phyloP scores from a whole-genome alignment of 2,797 vertebrate species.

The Chelmon rostratus region DNA sequence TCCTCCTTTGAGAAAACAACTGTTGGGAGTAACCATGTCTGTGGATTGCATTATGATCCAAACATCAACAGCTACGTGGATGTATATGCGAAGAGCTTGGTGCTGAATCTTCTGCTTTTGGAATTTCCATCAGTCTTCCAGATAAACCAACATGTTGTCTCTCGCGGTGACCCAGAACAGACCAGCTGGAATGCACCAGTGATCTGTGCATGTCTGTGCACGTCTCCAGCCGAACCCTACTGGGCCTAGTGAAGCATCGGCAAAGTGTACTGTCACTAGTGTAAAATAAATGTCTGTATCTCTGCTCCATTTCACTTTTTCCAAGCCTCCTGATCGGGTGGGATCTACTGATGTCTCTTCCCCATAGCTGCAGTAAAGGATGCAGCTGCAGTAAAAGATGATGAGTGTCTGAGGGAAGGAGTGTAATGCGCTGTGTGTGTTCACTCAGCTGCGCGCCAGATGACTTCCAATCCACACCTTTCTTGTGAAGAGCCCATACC shows the following conservation, averaged over 20 bases:
- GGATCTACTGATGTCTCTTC: slow-evolving; percentile 15
- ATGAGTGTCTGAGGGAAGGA: slow-evolving; percentile 35
- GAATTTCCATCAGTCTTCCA: slow-evolving; percentile 35
- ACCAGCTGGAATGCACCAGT: slow-evolving; percentile 47
- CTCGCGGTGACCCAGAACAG: slow-evolving; percentile 36
- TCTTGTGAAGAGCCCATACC: not conserved
- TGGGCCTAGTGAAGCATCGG: slow-evolving; percentile 49
- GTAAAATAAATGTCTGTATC: slow-evolving; percentile 60
- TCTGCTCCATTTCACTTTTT: slow-evolving; percentile 61
- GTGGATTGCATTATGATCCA: slow-evolving; percentile 10
- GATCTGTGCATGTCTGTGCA: slow-evolving; percentile 28
- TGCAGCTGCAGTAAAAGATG: slow-evolving; percentile 47
- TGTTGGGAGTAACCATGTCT: not conserved
- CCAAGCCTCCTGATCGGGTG: slow-evolving; percentile 34
- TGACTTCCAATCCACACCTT: slow-evolving; percentile 49
- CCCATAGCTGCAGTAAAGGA: slow-evolving; percentile 39
- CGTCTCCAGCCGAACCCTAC: slow-evolving; percentile 38
- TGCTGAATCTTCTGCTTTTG: slow-evolving; percentile 28
- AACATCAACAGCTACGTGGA: slow-evolving; percentile 13
- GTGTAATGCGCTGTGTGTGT: slow-evolving; percentile 24
- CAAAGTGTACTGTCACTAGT: slow-evolving; percentile 35
- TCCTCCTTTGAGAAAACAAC: slow-evolving; percentile 16
- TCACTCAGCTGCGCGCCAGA: slow-evolving; percentile 60
- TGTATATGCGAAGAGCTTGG: not conserved
- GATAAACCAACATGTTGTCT: slow-evolving; percentile 11